A percentile compares a stretch with the other conserved stretches of the same genome.
Conservation (phyloP, 2,113 vertebrate species). For the Urocynchramus pylzowi region DNA sequence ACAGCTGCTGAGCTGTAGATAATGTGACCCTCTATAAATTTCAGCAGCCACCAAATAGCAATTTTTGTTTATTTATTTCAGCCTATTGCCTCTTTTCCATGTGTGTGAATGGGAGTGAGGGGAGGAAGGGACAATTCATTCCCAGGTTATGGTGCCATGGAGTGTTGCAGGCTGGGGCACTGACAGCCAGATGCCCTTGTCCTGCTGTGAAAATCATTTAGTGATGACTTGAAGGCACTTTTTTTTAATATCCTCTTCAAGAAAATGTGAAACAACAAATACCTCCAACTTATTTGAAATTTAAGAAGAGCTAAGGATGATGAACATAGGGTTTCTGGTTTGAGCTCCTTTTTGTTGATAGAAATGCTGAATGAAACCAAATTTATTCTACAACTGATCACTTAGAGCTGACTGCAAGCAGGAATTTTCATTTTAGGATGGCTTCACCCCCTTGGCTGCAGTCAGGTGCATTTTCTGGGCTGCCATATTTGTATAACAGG, state of each 20-base stretch:
- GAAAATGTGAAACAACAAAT: background rate
- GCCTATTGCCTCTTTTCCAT: background rate
- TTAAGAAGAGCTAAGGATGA: background rate
- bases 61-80: background rate
- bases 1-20: background rate
- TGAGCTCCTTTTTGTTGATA: background rate
- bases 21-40: background rate
- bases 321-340: background rate
- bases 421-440: background rate
- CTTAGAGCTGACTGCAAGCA: background rate
- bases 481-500: background rate
- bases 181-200: background rate
- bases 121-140: background rate
- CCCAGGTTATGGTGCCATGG: background rate
- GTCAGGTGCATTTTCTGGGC: background rate
- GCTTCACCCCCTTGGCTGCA: background rate
- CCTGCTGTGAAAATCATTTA: background rate
- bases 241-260: background rate
- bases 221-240: background rate
- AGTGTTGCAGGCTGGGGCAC: background rate
- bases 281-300: background rate
- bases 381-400: background rate
- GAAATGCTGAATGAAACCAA: background rate
- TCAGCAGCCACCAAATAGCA: background rate
- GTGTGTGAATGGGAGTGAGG: background rate